Percentiles rank a stretch among this genome's conserved stretches.
Conservation (phyloP, 92 coral and sea anemone genomes). For the Heteractis magnifica region DNA sequence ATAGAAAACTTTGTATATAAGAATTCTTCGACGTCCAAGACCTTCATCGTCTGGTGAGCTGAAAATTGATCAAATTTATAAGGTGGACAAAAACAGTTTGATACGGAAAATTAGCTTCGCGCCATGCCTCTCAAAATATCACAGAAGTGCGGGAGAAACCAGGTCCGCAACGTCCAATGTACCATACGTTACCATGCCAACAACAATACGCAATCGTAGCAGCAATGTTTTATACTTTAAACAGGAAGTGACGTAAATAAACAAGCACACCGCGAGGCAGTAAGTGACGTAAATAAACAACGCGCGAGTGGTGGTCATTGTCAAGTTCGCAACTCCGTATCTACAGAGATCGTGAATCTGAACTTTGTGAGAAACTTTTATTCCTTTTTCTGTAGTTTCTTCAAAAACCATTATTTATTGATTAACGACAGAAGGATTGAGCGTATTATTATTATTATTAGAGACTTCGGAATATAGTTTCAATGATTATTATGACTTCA, state of each 20-base stretch:
- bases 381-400: background rate
- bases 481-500: background rate
- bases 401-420: background rate
- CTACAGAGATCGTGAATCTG: too few species aligned
- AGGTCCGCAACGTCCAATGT: background rate
- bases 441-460: background rate
- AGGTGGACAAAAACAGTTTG: background rate
- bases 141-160: too few species aligned
- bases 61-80: background rate
- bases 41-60: background rate
- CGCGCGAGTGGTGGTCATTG: background rate
- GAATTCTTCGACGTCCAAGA: background rate
- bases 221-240: background rate
- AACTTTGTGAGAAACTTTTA: background rate
- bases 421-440: background rate
- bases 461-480: background rate
- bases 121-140: too few species aligned
- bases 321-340: background rate
- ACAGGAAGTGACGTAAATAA: background rate
- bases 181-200: constrained; percentile 4
- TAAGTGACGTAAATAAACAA: background rate
- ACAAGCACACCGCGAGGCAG: background rate
- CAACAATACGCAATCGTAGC: background rate
- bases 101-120: background rate
- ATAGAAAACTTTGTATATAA: background rate